These are phyloP conservation scores for Geococcyx californianus DNA, from an alignment of 2,113 vertebrate species.

Conservation along the genomic window DNA sequence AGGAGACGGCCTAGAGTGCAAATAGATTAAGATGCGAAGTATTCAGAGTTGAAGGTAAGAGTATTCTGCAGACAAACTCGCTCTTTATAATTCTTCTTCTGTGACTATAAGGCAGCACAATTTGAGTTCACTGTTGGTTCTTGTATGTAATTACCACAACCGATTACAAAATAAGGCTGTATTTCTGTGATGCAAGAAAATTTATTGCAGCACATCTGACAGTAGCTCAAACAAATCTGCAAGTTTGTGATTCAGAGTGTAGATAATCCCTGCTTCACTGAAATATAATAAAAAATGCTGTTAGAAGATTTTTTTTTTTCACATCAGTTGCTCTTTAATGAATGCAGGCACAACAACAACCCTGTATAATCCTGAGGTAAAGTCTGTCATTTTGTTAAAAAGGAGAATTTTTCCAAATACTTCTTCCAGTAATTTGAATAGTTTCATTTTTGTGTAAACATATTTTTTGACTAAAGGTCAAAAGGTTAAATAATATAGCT, in stretches of 20 bases:
- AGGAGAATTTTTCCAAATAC: neutral
- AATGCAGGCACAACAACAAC: neutral
- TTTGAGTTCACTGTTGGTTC: neutral
- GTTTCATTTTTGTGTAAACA: neutral
- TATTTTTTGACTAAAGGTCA: neutral
- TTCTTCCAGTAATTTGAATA: neutral
- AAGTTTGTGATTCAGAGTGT: neutral
- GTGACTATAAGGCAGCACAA: neutral
- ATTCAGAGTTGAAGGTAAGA: neutral
- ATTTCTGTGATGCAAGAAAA: slow-evolving; percentile 43
- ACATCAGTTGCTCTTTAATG: neutral
- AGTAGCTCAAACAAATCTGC: neutral
- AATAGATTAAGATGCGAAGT: neutral
- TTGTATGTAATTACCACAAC: neutral
- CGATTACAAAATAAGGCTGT: slow-evolving; percentile 41
- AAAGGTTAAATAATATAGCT: neutral
- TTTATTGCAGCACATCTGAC: slow-evolving; percentile 25
- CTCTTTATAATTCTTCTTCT: neutral
- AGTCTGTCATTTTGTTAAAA: neutral
- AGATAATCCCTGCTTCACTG: slow-evolving; percentile 25
- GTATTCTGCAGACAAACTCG: neutral
- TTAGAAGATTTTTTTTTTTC: neutral
- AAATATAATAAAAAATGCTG: neutral
- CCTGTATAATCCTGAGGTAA: neutral
- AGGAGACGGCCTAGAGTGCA: neutral